These are phyloP conservation scores for Cynaeus angustus DNA, from an alignment of 2,888 invertebrate species.

Conservation along the genomic window DNA sequence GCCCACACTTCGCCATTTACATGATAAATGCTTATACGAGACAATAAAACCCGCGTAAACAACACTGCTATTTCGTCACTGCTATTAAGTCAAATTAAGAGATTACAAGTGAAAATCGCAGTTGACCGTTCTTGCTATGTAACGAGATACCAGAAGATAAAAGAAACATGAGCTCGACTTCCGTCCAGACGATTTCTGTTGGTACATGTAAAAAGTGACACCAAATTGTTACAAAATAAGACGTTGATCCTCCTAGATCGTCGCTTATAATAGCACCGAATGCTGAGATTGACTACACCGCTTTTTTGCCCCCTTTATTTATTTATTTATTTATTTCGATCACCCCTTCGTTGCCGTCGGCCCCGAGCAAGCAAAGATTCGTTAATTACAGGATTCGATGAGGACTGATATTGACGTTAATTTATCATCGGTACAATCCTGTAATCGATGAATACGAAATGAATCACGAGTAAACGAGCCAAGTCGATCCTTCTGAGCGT, in stretches of 20 bases:
- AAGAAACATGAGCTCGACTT: slow-evolving; percentile 49
- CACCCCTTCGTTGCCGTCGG: background rate
- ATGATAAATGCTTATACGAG: slow-evolving; percentile 38
- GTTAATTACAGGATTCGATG: slow-evolving; percentile 40
- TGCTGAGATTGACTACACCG: background rate
- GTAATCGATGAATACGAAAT: slow-evolving; percentile 61
- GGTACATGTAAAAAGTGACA: too few species aligned
- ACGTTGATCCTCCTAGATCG: too few species aligned
- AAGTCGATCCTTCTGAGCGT: slow-evolving; percentile 54
- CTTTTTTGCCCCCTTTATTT: background rate
- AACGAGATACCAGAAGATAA: slow-evolving; percentile 47
- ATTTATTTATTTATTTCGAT: background rate
- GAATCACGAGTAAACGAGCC: slow-evolving; percentile 57
- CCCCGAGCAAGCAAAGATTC: slow-evolving; percentile 22
- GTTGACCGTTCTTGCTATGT: slow-evolving; percentile 42
- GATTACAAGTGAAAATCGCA: slow-evolving; percentile 39
- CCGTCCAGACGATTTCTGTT: too few species aligned
- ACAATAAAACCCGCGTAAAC: slow-evolving; percentile 34
- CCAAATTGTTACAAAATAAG: too few species aligned
- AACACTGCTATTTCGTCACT: slow-evolving; percentile 36
- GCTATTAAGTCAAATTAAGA: slow-evolving; percentile 44
- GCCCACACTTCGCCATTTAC: slow-evolving; percentile 19
- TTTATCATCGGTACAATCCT: slow-evolving; percentile 53
- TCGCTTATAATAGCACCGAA: too few species aligned
- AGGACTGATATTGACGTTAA: slow-evolving; percentile 51